Conservation (phyloP, 2,113 vertebrate genomes). For the Glareola pratincola region DNA sequence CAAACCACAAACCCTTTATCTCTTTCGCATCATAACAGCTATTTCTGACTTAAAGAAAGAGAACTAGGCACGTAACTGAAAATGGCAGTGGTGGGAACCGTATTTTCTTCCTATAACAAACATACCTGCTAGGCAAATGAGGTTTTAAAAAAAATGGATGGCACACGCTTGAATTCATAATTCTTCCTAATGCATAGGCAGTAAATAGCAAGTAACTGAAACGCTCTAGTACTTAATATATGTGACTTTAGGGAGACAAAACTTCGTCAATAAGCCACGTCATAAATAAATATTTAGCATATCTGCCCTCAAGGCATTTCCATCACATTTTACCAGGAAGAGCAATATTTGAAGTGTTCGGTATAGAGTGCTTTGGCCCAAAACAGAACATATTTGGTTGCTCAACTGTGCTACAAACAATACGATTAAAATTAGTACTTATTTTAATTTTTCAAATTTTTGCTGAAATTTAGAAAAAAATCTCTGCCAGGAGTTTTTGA, state of each 20-base stretch:
- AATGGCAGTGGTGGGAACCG: not conserved
- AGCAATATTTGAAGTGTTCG: not conserved
- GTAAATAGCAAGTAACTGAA: slow-evolving; percentile 21
- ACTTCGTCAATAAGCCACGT: not conserved
- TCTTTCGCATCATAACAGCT: not conserved
- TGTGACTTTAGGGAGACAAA: slow-evolving; percentile 3
- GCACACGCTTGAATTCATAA: not conserved
- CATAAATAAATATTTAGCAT: slow-evolving; percentile 60
- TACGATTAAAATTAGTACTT: not conserved
- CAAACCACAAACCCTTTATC: not conserved
- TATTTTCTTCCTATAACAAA: not conserved
- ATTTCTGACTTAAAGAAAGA: not conserved
- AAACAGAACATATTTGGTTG: not conserved
- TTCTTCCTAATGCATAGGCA: not conserved
- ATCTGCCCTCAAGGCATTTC: slow-evolving; percentile 8
- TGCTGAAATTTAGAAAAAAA: not conserved
- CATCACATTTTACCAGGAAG: slow-evolving; percentile 36
- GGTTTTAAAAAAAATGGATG: not conserved
- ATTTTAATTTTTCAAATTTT: not conserved
- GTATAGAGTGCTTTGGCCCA: not conserved
- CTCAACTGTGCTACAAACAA: not conserved
- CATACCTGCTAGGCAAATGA: not conserved
- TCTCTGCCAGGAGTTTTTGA: not conserved
- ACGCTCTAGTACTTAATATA: slow-evolving; percentile 32
- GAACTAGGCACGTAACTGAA: not conserved